Conservation (phyloP, 2,113 vertebrate species). For the Centropristis striata region DNA sequence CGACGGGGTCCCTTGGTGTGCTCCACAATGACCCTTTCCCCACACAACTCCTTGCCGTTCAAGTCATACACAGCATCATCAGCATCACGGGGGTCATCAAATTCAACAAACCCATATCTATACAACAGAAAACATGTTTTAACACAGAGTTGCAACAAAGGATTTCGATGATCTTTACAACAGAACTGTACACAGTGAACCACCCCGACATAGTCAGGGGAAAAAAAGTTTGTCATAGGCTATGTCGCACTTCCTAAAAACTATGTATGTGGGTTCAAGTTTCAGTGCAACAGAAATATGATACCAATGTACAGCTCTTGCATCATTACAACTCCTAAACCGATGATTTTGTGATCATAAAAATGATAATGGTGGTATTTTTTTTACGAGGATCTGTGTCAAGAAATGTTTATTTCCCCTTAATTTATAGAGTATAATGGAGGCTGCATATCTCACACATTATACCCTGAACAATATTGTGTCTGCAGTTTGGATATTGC, state of each 20-base stretch:
- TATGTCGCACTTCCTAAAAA: background rate
- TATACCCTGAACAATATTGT: too few relatives aligned
- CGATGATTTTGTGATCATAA: too few relatives aligned
- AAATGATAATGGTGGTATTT: too few relatives aligned
- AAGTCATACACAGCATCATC: slow-evolving; percentile 98
- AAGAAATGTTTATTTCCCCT: too few relatives aligned
- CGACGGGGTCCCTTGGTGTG: slow-evolving; percentile 89
- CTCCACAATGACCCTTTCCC: slow-evolving; percentile 90
- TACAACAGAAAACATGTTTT: background rate
- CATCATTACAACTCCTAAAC: too few relatives aligned
- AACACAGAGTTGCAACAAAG: background rate
- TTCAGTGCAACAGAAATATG: too few relatives aligned
- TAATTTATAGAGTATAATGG: too few relatives aligned
- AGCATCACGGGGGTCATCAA: slow-evolving; percentile 96
- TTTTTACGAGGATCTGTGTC: too few relatives aligned
- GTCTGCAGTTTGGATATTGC: too few relatives aligned
- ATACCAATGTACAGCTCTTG: too few relatives aligned
- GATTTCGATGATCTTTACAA: background rate
- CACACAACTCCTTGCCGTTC: slow-evolving; percentile 97
- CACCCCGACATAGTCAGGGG: background rate
- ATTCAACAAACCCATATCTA: slow-evolving; percentile 98
- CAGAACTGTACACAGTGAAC: background rate
- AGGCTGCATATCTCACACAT: too few relatives aligned
- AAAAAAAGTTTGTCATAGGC: background rate
- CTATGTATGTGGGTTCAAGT: too few relatives aligned